These are phyloP conservation scores for Drosophila kohkoa DNA, from an alignment of 1,140 invertebrate genomes.

Conservation along the genomic window DNA sequence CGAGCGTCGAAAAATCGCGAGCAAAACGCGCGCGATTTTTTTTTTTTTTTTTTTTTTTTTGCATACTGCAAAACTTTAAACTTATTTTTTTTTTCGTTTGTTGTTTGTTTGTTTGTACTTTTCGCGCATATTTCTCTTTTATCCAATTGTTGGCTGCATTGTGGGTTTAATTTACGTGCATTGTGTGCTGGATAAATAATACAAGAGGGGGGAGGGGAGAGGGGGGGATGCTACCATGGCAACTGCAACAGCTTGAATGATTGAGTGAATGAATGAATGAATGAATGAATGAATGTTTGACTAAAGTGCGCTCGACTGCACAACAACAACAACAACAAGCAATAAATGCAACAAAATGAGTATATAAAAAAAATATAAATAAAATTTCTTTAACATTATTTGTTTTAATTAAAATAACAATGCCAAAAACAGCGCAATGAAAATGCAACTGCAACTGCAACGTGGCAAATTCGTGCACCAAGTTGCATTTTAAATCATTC, in stretches of 20 bases:
- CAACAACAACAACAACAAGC: conserved; percentile 32
- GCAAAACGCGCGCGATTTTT: conserved; percentile 14
- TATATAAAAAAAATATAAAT: not conserved
- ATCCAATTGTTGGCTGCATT: conserved; percentile 28
- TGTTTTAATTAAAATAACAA: conserved; percentile 50
- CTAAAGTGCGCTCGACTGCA: conserved; percentile 43
- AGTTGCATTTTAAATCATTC: conserved; percentile 68
- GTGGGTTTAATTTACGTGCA: conserved; percentile 55
- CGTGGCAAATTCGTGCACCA: conserved; percentile 54
- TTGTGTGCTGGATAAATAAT: conserved; percentile 57
- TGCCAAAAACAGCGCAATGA: conserved; percentile 40
- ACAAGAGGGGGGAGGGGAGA: not conserved
- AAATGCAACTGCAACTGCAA: conserved; percentile 58
- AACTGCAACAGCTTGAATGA: conserved; percentile 45
- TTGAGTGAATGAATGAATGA: conserved; percentile 22
- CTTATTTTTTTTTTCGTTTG: not conserved
- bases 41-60: not conserved
- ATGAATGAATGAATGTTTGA: conserved; percentile 49
- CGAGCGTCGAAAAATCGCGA: conserved; percentile 22
- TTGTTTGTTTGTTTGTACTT: not conserved
- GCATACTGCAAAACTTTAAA: not conserved
- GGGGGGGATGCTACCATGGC: conserved; percentile 48
- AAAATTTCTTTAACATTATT: conserved; percentile 35
- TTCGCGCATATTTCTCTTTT: conserved; percentile 11
- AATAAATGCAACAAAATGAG: conserved; percentile 5